Evolutionary conservation across 92 coral and sea anemone species (phyloP), one percentile per base, ranked within the genome.

Genomic region (Epizoanthus ramosus): DNA sequence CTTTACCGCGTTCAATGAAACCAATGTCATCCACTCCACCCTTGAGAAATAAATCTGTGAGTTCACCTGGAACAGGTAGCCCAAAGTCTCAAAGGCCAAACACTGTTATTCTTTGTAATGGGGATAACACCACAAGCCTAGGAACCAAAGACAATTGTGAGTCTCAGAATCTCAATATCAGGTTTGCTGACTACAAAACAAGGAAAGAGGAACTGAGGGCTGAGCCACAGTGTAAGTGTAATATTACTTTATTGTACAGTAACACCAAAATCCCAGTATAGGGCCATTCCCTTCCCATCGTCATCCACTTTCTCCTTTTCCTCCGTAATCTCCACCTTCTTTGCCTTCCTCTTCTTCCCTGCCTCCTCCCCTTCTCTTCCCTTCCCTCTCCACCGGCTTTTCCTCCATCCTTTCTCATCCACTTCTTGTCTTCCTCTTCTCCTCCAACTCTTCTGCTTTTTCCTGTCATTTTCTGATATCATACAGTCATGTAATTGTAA

Each of bases 1-100:
- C 71, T 7, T 77, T 77, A 43, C 82, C 71, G 2, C 57, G 59
- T n/a, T 77, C 71, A 3, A 2, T 77, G 82, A 77, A 77, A 77
- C 82, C 82, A 77, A 61, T 39, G 18, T 15, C 25, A 15, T 77
- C 15, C 45, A 25, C 66, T 4, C 37, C 68, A 58, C 23, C 59
- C 15, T 7, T 18, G 50, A 39, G 41, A 21, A 68, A 43, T 15
- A 63, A 61, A 43, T 22, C 60, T 3, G 14, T 16, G 0, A 28
- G 19, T 8, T 77, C 82, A 37, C 50, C 57, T 37, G 58, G 50
- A 19, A 39, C 63, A 59, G 58, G 1, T 19, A 21, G 53, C 35
- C 59, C 12, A 35, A 21, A 50, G 23, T 77, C 58, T 61, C 35
- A 61, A 61, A 39, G 39, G 81, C 19, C 56, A 16, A 56, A 56